Base-by-base conservation (phyloP, 2,797 vertebrate species). In the Melanotaenia boesemani region DNA sequence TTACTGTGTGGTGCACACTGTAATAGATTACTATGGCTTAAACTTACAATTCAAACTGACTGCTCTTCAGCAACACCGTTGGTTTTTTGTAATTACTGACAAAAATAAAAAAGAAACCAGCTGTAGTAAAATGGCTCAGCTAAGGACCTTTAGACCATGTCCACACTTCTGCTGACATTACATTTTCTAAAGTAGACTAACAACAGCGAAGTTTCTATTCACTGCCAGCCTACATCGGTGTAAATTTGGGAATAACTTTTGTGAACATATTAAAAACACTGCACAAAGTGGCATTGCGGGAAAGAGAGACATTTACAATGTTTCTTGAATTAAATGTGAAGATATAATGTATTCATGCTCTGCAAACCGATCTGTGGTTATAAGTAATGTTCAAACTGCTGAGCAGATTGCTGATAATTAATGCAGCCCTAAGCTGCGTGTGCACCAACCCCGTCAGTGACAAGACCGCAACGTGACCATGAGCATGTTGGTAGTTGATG, bases 291-390 rank as follows among this genome's bases (percentile, higher is more conserved):
- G 34, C 28, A 55, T 6, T 70, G 1, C 24, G 56, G 71, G 15
- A 55, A 39, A 20, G 2, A 50, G 13, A 73, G 59, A 74, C 44
- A 46, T 68, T 59, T 50, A 55, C 8, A 22, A 32, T 22, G n/a
- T 73, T n/a, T 20, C 24, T 52, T 67, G 39, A 55, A 79, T 39
- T 4, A 63, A 65, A 79, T 56, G n/a, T n/a, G 9, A 32, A 36
- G n/a, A 57, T 41, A 20, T 63, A 9, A 41, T 32, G 8, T 34
- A 44, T 39, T 57, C 15, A 24, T 61, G 57, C 44, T 64, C 37
- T 63, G 59, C 46, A 79, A 75, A 72, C 37, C 22, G 62, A 30
- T 50, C 36, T 46, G 39, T 10, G 6, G 20, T 34, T 59, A 2
- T 4, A 13, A 52, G 59, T 59, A 56, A 18, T 0, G 28, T 41